Conservation (phyloP, 2,888 invertebrate species). For the Yponomeuta plumbellus region DNA sequence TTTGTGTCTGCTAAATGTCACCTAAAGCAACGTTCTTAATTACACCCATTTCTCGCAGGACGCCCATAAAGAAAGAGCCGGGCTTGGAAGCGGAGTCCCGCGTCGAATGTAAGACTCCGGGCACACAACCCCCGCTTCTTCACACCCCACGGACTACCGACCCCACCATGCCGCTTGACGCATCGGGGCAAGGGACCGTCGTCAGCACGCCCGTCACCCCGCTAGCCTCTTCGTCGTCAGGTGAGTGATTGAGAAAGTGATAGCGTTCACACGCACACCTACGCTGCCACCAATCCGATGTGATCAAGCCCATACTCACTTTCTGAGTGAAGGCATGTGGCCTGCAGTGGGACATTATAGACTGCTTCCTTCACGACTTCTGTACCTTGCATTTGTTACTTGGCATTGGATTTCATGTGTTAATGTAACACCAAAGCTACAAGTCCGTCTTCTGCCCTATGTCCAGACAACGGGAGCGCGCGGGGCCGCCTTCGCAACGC, state of each 20-base stretch:
- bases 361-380: too few species aligned
- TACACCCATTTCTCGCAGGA: constrained; percentile 33
- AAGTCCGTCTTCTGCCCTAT: not conserved
- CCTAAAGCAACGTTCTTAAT: too few species aligned
- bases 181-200: constrained; percentile 9
- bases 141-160: constrained; percentile 61
- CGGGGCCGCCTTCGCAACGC: constrained; percentile 79
- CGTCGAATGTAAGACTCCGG: constrained; percentile 9
- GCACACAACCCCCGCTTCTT: constrained; percentile 24
- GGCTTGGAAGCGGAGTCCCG: constrained; percentile 23
- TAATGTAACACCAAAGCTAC: not conserved
- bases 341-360: constrained; percentile 10
- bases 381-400: too few species aligned
- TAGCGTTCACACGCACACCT: too few species aligned
- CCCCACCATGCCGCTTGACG: constrained; percentile 56
- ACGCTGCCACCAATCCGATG: too few species aligned
- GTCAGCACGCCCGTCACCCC: constrained; percentile 10
- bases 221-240: too few species aligned
- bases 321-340: too few species aligned
- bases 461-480: constrained; percentile 35
- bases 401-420: not conserved
- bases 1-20: too few species aligned
- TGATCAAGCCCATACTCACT: too few species aligned
- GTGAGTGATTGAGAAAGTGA: too few species aligned
- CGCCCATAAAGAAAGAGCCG: constrained; percentile 64